A percentile compares a stretch with the other conserved stretches of the same genome.
phyloP scores from a whole-genome alignment of 2,113 vertebrate species.

The Aegithalos caudatus region DNA sequence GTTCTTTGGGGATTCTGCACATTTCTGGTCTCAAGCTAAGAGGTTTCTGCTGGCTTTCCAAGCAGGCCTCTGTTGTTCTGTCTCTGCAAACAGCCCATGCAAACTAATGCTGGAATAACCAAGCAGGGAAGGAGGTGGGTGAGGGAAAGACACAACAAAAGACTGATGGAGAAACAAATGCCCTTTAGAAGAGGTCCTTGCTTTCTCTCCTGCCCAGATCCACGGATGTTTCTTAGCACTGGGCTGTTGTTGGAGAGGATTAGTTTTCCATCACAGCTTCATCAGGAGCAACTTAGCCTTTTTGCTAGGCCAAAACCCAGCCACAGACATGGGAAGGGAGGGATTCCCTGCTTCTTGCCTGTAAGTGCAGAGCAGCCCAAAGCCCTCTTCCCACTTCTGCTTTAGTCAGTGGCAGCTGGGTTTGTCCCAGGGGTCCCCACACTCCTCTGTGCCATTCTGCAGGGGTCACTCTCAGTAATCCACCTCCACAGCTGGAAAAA shows the following conservation, averaged over 20 bases:
- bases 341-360: not conserved
- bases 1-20: constrained; percentile 8
- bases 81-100: not conserved
- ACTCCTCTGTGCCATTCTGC: not conserved
- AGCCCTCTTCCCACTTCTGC: not conserved
- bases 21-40: constrained; percentile 27
- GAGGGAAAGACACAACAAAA: not conserved
- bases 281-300: not conserved
- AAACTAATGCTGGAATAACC: not conserved
- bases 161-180: not conserved
- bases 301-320: not conserved
- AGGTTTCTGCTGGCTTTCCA: constrained; percentile 31
- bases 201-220: not conserved
- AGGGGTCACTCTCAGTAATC: not conserved
- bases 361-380: not conserved
- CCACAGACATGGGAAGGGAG: rapidly evolving
- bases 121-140: not conserved
- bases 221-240: not conserved
- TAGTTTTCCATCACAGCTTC: constrained; percentile 38
- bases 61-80: not conserved
- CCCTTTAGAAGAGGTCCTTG: not conserved
- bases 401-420: not conserved
- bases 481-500: not conserved
- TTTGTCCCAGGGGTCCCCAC: not conserved
- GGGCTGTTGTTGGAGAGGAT: not conserved